Conservation (phyloP, 2,113 vertebrate genomes). For the Etheostoma cragini region DNA sequence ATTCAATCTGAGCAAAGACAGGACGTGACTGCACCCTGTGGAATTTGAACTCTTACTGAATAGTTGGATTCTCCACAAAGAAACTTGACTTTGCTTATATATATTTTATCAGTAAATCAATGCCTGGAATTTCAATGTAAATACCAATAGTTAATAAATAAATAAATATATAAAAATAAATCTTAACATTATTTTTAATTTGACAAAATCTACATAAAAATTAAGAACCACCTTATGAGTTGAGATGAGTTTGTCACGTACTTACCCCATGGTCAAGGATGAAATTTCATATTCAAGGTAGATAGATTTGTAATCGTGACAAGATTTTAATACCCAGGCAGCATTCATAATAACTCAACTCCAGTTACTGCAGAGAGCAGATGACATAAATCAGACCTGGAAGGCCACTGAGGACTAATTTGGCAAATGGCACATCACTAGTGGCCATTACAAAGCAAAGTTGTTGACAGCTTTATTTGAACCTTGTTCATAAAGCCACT, state of each 20-base stretch:
- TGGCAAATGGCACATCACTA: conserved; percentile 15
- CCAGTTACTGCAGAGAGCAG: conserved; percentile 23
- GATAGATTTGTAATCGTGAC: background rate
- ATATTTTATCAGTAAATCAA: background rate
- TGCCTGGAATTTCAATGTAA: background rate
- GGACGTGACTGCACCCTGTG: conserved; percentile 11
- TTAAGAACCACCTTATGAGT: background rate
- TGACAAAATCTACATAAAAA: too few relatives aligned
- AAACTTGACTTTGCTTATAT: background rate
- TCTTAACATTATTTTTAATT: too few relatives aligned
- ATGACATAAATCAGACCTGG: background rate
- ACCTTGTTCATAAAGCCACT: background rate
- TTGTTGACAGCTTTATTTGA: conserved; percentile 26
- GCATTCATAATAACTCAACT: background rate
- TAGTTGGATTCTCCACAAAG: background rate
- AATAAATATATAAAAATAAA: too few relatives aligned
- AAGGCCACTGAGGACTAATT: conserved; percentile 14
- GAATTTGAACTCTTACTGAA: conserved; percentile 23
- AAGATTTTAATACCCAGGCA: background rate
- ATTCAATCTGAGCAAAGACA: conserved; percentile 1
- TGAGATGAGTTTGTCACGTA: background rate
- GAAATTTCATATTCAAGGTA: background rate
- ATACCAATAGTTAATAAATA: background rate
- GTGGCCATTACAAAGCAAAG: conserved; percentile 7
- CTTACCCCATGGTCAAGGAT: background rate